phyloP scores from a whole-genome alignment of 2,888 invertebrate species.

The Aphodius granarius region DNA sequence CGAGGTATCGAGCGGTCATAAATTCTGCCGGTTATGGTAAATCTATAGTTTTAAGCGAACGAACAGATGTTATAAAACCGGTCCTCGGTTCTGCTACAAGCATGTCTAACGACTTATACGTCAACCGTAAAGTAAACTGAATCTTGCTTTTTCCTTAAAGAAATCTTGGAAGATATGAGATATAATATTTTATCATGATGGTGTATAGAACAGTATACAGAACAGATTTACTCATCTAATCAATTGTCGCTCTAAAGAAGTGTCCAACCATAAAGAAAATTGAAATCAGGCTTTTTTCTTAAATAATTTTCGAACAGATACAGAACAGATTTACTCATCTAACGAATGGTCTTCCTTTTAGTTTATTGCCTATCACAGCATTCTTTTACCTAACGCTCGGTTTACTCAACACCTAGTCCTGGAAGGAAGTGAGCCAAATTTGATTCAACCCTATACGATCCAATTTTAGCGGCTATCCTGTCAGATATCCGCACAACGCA shows the following conservation, averaged over 20 bases:
- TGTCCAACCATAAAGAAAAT: too few species aligned
- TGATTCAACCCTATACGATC: not conserved
- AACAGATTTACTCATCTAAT: too few species aligned
- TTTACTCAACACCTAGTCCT: not conserved
- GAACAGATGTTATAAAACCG: constrained; percentile 21
- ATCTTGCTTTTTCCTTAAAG: not conserved
- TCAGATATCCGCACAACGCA: not conserved
- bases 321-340: too few species aligned
- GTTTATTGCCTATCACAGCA: too few species aligned
- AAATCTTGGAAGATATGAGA: too few species aligned
- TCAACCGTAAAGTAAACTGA: not conserved
- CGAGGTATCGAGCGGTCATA: constrained; percentile 20
- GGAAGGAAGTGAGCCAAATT: not conserved
- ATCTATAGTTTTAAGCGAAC: constrained; percentile 27
- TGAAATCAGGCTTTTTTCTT: too few species aligned
- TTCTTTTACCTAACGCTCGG: not conserved
- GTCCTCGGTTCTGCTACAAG: not conserved
- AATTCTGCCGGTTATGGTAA: constrained; percentile 27
- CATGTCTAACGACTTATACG: not conserved
- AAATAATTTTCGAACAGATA: too few species aligned
- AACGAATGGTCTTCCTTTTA: too few species aligned
- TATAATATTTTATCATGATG: not conserved
- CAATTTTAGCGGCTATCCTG: constrained; percentile 1
- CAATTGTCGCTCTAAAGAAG: too few species aligned
- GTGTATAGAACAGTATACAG: too few species aligned